Percentiles rank a stretch among this genome's conserved stretches.
Conservation (phyloP, 2,888 invertebrate genomes). For the Strigamia crassipes region DNA sequence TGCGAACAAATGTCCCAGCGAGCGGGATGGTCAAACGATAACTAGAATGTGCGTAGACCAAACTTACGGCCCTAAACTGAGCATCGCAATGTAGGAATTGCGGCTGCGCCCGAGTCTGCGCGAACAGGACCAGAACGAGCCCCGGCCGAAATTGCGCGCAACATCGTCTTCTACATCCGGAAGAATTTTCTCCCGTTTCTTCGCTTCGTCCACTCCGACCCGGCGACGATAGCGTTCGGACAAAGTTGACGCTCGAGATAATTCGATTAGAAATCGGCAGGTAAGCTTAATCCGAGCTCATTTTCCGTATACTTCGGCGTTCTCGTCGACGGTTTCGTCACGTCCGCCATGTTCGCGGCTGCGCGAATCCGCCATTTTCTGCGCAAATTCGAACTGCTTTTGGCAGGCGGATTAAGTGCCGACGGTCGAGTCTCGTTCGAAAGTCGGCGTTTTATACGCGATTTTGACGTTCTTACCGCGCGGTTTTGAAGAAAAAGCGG, state of each 20-base stretch:
- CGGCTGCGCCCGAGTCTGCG: conserved; percentile 98
- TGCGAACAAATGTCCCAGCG: conserved; percentile 50
- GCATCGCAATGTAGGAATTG: conserved; percentile 88
- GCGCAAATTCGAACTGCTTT: conserved; percentile 45
- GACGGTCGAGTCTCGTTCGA: not conserved
- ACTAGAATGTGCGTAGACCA: conserved; percentile 52
- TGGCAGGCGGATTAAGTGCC: conserved; percentile 32
- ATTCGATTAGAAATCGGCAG: not conserved
- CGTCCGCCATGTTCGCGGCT: conserved; percentile 50
- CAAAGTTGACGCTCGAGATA: not conserved
- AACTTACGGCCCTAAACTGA: conserved; percentile 63
- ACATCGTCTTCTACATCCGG: not conserved
- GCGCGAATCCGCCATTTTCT: conserved; percentile 45
- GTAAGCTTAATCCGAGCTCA: not conserved
- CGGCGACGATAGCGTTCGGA: not conserved
- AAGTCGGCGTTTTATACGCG: not conserved
- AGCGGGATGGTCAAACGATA: conserved; percentile 45
- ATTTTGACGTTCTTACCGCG: not conserved
- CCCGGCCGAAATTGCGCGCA: not conserved
- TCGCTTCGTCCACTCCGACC: not conserved
- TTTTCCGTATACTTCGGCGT: not conserved
- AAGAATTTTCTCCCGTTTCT: not conserved
- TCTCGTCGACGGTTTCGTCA: not conserved
- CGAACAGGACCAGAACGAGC: conserved; percentile 59
- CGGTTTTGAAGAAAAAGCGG: not conserved